A percentile compares a stretch with the other conserved stretches of the same genome.
phyloP scores from a whole-genome alignment of 2,113 vertebrate species.

The Caranx melampygus region DNA sequence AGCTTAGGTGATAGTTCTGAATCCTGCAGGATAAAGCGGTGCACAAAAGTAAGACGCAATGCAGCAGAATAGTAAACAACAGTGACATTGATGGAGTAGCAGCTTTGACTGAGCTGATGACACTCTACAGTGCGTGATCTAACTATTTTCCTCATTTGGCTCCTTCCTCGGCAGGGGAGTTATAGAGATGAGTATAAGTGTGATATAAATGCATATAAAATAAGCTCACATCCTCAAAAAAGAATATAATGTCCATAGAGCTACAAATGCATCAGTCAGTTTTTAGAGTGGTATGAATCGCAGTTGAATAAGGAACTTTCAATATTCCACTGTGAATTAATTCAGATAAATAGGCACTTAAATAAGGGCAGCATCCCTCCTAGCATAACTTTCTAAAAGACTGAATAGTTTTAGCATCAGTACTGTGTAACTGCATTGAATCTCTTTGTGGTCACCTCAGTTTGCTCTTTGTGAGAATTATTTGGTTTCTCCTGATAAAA shows the following conservation, averaged over 20 bases:
- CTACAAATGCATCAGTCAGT: not conserved
- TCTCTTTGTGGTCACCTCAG: too few species aligned
- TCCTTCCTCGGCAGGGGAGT: slow-evolving; percentile 8
- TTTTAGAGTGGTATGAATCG: not conserved
- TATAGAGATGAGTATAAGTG: slow-evolving; percentile 11
- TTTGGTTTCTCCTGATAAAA: too few species aligned
- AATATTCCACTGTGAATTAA: not conserved
- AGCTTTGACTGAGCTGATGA: slow-evolving; percentile 58
- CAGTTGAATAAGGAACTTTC: not conserved
- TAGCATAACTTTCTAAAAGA: too few species aligned
- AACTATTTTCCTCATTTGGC: slow-evolving; percentile 33
- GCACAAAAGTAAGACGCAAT: slow-evolving; percentile 49
- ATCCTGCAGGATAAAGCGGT: not conserved
- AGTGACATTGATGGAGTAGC: slow-evolving; percentile 61
- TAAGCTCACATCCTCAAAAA: not conserved
- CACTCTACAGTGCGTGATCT: slow-evolving; percentile 26
- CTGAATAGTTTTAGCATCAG: too few species aligned
- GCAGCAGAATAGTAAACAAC: slow-evolving; percentile 56
- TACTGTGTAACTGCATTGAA: too few species aligned
- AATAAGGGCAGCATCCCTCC: too few species aligned
- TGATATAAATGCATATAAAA: not conserved
- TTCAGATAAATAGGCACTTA: not conserved
- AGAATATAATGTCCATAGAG: not conserved
- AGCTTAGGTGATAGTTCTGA: not conserved
- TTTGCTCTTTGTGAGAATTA: too few species aligned